Evolutionary conservation across 1,140 invertebrate species (phyloP), one percentile per base, ranked within the genome.

Genomic region (Trialeurodes vaporariorum): DNA sequence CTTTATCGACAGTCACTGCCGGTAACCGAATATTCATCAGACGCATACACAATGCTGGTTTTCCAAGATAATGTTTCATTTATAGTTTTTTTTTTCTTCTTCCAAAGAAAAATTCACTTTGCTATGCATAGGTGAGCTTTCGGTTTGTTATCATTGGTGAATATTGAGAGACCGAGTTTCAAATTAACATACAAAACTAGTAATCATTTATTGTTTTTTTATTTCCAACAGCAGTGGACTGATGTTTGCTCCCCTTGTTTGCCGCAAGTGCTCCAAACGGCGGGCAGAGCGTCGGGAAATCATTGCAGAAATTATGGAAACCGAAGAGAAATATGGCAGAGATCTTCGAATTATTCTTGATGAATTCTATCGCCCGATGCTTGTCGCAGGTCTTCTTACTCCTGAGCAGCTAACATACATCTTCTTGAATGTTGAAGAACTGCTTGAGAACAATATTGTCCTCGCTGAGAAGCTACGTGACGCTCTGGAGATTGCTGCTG

Each of bases 301-400:
- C 23, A 92, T 98, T 63, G 90, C 88, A 1, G 95, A 98, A 81
- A 95, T 98, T 69, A 90, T 96, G 1, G 94, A 98, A 77, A 97
- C 94, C 0, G 95, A 98, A 80, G 87, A 94, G 71, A 97, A 95
- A 76, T 98, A 97, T 76, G 93, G 93, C 1, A 81, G 93, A 71
- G 94, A 97, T 80, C 80, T 97, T 70, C 87, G 89, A 73, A 94
- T 97, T 61, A 90, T 97, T 67, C 79, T 93, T 60, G 92, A 97
- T 77, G 93, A 98, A 77, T 97, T 98, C 78, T 93, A 94, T 77
- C 87, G 89, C 73, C 94, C 93, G 0, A 95, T 96, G 88, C 80
- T 93, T 70, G 88, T 93, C 34, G 93, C 93, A 65, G 72, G 72
- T 65, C 78, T 92, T 60, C 80, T 92, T 2, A 90, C 86, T 24